Conservation (phyloP, 2,797 vertebrate species). For the Syngnathus rostellatus region DNA sequence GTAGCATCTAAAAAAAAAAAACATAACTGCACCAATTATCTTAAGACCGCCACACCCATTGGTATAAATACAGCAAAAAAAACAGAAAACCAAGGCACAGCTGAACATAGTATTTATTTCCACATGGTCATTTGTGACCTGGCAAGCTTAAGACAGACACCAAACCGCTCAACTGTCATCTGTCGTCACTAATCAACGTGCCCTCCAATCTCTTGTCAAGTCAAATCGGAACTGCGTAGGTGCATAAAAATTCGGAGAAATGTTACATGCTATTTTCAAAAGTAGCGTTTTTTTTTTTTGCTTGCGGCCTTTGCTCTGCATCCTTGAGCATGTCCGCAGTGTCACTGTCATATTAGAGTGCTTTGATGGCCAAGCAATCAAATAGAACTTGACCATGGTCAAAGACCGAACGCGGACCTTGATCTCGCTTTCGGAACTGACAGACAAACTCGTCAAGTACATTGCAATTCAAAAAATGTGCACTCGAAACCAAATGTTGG, state of each 20-base stretch:
- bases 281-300: background rate
- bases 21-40: background rate
- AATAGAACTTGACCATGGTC: background rate
- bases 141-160: conserved; percentile 19
- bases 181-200: background rate
- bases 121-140: conserved; percentile 12
- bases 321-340: background rate
- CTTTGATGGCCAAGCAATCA: background rate
- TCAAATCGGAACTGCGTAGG: background rate
- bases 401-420: background rate
- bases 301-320: background rate
- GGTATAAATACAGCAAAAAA: background rate
- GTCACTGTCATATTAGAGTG: background rate
- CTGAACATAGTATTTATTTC: conserved; percentile 12
- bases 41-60: background rate
- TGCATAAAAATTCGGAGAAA: conserved; percentile 7
- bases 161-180: background rate
- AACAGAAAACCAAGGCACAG: background rate
- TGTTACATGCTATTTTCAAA: background rate
- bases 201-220: background rate
- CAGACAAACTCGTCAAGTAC: conserved; percentile 33
- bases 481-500: no score
- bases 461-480: conserved; percentile 14
- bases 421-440: conserved; percentile 21
- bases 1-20: no score